These are phyloP conservation scores for Coenonympha glycerion DNA, from an alignment of 2,888 invertebrate genomes.

Conservation along the genomic window DNA sequence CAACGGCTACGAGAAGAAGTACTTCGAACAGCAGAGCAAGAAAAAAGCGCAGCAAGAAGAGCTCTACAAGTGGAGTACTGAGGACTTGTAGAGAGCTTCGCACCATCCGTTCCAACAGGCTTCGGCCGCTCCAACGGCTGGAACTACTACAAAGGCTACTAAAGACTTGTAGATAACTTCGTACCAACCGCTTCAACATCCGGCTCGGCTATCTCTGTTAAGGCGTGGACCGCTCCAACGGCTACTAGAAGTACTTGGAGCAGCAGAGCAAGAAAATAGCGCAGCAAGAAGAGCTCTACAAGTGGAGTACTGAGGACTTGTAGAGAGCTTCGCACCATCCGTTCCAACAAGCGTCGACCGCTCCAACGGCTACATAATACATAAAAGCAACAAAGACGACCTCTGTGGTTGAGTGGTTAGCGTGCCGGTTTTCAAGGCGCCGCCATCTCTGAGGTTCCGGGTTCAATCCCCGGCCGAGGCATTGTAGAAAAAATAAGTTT, in stretches of 20 bases:
- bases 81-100: conserved; percentile 93
- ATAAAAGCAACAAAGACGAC: no score
- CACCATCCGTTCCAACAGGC: no score
- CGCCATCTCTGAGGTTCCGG: no score
- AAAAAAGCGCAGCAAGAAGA: conserved; percentile 86
- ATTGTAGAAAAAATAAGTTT: no score
- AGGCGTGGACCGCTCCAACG: conserved; percentile 97
- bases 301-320: conserved; percentile 83
- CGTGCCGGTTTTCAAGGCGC: no score
- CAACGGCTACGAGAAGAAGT: conserved; percentile 95
- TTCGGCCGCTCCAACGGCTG: no score
- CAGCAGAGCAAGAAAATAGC: conserved; percentile 84
- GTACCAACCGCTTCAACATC: conserved; percentile 95
- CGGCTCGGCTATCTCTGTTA: conserved; percentile 98
- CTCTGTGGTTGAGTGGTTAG: no score
- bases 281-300: conserved; percentile 88
- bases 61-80: conserved; percentile 94
- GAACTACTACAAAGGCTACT: no score
- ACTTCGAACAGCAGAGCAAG: conserved; percentile 86
- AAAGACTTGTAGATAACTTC: no score
- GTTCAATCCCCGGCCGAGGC: no score
- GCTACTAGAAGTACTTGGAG: conserved; percentile 95
- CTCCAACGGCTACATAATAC: conserved; percentile 96
- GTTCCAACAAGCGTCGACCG: no score
- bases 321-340: neutral